Evolutionary conservation across 2,113 vertebrate species (phyloP).

Genomic region (Eulacestoma nigropectus): DNA sequence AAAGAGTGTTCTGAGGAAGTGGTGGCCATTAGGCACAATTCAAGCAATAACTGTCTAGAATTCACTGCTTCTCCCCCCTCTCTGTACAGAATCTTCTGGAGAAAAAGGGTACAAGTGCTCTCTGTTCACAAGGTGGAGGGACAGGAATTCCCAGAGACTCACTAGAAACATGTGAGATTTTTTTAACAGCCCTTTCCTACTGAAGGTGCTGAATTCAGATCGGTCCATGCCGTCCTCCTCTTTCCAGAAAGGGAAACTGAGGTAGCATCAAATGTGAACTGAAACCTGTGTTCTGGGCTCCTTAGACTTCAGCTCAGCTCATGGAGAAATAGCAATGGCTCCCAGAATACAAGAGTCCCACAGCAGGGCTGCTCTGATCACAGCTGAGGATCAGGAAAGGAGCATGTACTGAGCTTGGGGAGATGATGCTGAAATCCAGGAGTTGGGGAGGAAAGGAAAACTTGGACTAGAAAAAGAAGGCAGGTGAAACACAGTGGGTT

Average conservation of each 20-base stretch:
- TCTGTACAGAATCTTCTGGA: not conserved
- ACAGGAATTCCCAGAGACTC: not conserved
- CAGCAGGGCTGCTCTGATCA: not conserved
- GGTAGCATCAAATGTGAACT: not conserved
- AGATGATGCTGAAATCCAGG: not conserved
- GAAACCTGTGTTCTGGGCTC: not conserved
- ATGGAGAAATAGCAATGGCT: not conserved
- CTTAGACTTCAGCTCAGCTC: not conserved
- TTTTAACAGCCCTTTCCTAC: not conserved
- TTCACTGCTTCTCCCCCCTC: not conserved
- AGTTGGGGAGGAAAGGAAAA: not conserved
- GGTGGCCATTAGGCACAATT: not conserved
- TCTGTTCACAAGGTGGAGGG: not conserved
- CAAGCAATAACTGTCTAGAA: not conserved
- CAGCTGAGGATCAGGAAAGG: not conserved
- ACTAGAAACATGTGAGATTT: not conserved
- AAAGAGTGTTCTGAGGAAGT: not conserved
- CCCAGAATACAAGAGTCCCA: not conserved
- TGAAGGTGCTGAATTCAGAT: not conserved
- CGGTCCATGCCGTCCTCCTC: not conserved
- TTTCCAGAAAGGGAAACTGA: not conserved
- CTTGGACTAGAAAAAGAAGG: not conserved
- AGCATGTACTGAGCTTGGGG: not conserved
- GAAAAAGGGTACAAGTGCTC: not conserved
- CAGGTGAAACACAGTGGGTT: not conserved